Evolutionary conservation across 2,888 invertebrate species (phyloP), one percentile per base, ranked within the genome.

Genomic region (Phragmatobia fuliginosa): DNA sequence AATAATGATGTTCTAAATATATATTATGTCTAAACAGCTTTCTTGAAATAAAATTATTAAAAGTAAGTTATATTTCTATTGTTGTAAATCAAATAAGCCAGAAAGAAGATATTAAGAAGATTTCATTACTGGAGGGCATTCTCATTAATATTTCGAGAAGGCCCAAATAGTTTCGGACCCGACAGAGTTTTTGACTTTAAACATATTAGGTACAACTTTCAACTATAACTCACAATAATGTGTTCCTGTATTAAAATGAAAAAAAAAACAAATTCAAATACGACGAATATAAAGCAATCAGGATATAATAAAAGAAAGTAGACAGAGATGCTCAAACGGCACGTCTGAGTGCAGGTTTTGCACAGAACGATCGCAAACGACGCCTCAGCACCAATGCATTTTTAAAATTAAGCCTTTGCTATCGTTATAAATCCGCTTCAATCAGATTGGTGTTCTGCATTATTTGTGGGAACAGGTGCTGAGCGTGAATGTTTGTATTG

Each of bases 351-450:
- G 45, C 7, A 32, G 64, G 41, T 80, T 81, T n/a, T 68, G 74
- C 67, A 71, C 62, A 71, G 69, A 80, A 38, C 70, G 73, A 69
- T 77, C 68, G 75, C 60, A 79, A 79, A 75, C 75, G 78, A 77
- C 65, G 75, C 73, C 77, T 82, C 69, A 62, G 66, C 52, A 70
- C 71, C 75, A 71, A 80, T 81, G 81, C 81, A 83, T 83, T 83
- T 82, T 83, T 79, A 74, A 79, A 79, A 79, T 82, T 81, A 82
- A 80, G 74, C 80, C 71, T 68, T 68, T 62, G 62, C 68, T 71
- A 74, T 73, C 73, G 76, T 80, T 74, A 76, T 80, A 80, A 80
- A 80, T 80, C 80, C 70, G 75, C 74, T 77, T 69, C 66, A 66
- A 77, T 77, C 76, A 79, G 82, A 80, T 80, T 75, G 82, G 82